Base-by-base conservation (phyloP, 2,113 vertebrate genomes). In the Apteryx owenii region DNA sequence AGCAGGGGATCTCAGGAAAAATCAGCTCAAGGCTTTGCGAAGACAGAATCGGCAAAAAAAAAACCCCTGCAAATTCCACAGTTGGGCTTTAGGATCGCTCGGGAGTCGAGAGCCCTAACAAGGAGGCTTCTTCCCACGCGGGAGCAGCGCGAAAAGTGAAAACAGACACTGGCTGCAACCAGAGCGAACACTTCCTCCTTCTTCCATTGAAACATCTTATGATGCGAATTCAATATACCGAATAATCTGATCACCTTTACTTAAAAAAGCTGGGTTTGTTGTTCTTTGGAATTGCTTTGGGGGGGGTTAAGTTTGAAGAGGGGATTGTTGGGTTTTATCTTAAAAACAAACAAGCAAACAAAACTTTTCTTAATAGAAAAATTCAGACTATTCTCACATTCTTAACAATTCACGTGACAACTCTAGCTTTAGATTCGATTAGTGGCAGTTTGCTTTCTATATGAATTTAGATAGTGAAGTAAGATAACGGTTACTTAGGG, bases 101-200 rank as follows among this genome's bases (percentile, higher is more conserved):
- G 1, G 62, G 48, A 75, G 46, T 12, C 17, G 42, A 1, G 0
- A 29, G n/a, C 6, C 33, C 15, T 7, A 5, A 13, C 6, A 2
- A 50, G 60, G 51, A 31, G 69, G 60, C 12, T 64, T 5, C 13
- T 4, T 19, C 13, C 38, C 7, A 16, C 10, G 5, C 50, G 10
- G 28, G 53, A 58, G 33, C 62, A 29, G 64, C 29, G 2, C 9
- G 18, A 28, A 33, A 81, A 42, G 64, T 3, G 7, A 23, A 50
- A 87, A 20, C 26, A 40, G 9, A 13, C 40, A 7, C 0, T 26
- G 33, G 58, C 16, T 60, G 58, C 33, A 19, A 33, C 31, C 58
- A 60, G 36, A 65, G 40, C 17, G 38, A 65, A 65, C 38, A 4
- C 14, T 40, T 65, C 62, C 62, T 40, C 62, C 58, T 40, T 40